Evolutionary conservation across 35 echinoderm and acorn worm species (phyloP), one percentile per base, ranked within the genome.

Genomic region (Strongylocentrotus purpuratus): DNA sequence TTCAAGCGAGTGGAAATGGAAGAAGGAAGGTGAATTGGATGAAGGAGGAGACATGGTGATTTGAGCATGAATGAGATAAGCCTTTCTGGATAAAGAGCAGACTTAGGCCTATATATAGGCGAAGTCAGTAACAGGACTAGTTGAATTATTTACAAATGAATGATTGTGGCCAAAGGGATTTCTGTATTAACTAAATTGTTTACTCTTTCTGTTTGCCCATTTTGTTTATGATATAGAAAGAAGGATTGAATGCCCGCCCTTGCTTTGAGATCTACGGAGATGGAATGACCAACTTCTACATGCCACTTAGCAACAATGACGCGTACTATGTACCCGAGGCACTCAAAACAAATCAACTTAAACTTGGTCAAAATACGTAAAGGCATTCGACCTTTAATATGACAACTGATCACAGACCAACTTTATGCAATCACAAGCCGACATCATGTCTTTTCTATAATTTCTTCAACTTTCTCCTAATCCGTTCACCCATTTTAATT

Each of bases 291-390:
- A 47, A 98, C 25, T 99, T 97, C 71, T 47, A 95, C 46, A 93
- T 94, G 45, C 98, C 98, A 33, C 95, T 99, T 12, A 93, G 95
- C 48, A 98, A 98, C 47, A 96, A 98, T 87, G 92, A 96, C 70
- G 94, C 95, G 41, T 99, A 97, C 78, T 97, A 96, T 25, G 98
- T 99, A 8, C 96, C 98, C 25, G 98, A 99, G 88, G 92, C 95
- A 48, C 87, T 78, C 15, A 78, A 78, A 78, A 15, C 65, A 78
- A 78, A 78, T 78, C 65, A n/a, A 78, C 65, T 28, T 78, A 78
- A 78, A 78, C 65, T 78, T 78, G 22, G 28, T 28, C 4, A 7
- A n/a, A 18, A 5, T 78, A 28, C 1, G 22, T 7, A n/a, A 28
- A 31, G 7, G 0, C 22, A 20, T 28, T 70, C 4, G 11, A 59